Base-by-base conservation (phyloP, 2,888 invertebrate genomes). In the Sinohyriopsis cumingii region DNA sequence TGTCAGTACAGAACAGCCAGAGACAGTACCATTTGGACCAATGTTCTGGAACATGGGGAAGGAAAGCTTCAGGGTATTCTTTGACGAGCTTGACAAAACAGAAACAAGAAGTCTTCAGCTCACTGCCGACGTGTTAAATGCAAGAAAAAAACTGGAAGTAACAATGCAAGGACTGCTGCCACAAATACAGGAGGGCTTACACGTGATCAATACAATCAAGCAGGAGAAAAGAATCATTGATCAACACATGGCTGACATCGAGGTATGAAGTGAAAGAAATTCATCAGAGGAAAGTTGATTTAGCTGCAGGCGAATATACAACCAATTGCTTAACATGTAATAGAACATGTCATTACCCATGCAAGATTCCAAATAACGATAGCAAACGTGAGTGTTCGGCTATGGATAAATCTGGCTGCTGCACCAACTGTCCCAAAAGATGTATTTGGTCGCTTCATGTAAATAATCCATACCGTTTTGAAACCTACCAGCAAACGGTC, bases 391-490 rank as follows among this genome's bases (percentile, higher is more conserved):
- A 59, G 18, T 78, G 78, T 45, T 71, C 65, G 18, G 75, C 72
- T 20, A 78, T 76, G 72, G 65, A 67, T 22, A 22, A 25, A 0
- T 28, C 18, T 45, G 77, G 77, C 7, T 45, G 67, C 45, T 77
- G 75, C 19, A 71, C 54, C 3, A 59, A 67, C 19, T 77, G 75
- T 59, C 55, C 65, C 18, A 63, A 66, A 2, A 28, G 68, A 22
- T 77, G 77, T 59, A 28, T 63, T 25, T 77, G 77, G 77, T 22
- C 67, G 19, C 59, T 67, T 18, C 77, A 77, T 57, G 59, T 59
- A 28, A 77, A 75, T 54, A 71, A 67, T 0, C 77, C 71, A 25
- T 77, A 75, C 53, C 61, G 65, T 33, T 71, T 75, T 53, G 55
- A 69, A 55, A 69, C 33, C 33, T 19, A 56, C 18, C 55, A 59